A percentile compares a stretch with the other conserved stretches of the same genome.
Conservation (phyloP, 2,888 invertebrate genomes). For the Cephus rjabovi region DNA sequence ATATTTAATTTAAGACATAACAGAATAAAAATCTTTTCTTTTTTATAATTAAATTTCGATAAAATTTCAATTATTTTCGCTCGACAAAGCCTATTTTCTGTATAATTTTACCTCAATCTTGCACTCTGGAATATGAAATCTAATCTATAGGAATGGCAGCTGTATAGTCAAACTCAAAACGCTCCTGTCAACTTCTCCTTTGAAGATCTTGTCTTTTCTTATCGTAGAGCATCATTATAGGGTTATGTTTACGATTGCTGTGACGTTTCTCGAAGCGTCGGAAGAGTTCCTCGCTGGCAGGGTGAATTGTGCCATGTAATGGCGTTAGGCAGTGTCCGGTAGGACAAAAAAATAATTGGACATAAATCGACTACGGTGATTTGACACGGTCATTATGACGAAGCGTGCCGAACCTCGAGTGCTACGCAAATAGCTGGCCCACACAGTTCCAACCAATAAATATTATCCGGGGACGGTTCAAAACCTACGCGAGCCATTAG, state of each 20-base stretch:
- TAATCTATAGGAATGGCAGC: neutral
- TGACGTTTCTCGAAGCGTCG: slow-evolving; percentile 1
- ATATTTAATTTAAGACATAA: neutral
- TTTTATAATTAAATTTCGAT: neutral
- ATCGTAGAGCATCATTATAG: neutral
- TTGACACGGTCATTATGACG: slow-evolving; percentile 40
- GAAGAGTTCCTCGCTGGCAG: neutral
- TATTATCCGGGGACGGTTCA: slow-evolving; percentile 33
- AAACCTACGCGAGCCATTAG: slow-evolving; percentile 30
- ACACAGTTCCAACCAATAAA: slow-evolving; percentile 32
- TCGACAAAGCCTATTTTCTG: neutral
- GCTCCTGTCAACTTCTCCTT: neutral
- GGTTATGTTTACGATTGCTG: neutral
- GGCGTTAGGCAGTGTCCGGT: slow-evolving; percentile 16
- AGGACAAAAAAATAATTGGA: slow-evolving; percentile 48
- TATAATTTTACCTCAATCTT: neutral
- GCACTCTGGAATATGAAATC: neutral
- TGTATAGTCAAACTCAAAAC: neutral
- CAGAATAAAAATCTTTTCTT: neutral
- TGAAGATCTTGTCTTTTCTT: neutral
- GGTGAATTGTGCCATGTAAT: slow-evolving; percentile 10
- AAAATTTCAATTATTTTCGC: neutral
- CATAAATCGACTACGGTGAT: slow-evolving; percentile 41
- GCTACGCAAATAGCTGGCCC: slow-evolving; percentile 45
- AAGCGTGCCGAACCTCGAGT: slow-evolving; percentile 42